phyloP scores from a whole-genome alignment of 2,888 invertebrate species.

The Erebia ligea region DNA sequence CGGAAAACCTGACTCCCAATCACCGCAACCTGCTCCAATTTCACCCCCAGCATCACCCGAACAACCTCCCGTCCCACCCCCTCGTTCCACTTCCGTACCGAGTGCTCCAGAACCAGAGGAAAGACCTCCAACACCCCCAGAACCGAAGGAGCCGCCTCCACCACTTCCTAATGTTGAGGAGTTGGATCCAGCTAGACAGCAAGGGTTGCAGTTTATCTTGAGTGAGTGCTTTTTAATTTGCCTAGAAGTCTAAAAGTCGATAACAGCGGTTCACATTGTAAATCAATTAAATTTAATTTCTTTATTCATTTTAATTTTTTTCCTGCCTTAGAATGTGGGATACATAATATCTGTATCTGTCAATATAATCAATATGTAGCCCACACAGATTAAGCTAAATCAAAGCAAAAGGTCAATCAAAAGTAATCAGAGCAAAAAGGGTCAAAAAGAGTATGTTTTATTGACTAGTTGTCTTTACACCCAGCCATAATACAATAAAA shows the following conservation, averaged over 20 bases:
- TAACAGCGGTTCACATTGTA: background rate
- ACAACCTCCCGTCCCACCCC: slow-evolving; percentile 44
- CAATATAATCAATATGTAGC: too few relatives aligned
- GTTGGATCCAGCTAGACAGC: slow-evolving; percentile 53
- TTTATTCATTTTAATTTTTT: too few relatives aligned
- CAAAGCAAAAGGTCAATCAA: too few relatives aligned
- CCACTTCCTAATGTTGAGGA: slow-evolving; percentile 48
- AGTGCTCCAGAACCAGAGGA: slow-evolving; percentile 37
- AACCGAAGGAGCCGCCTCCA: slow-evolving; percentile 55
- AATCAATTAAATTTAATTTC: too few relatives aligned
- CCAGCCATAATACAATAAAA: too few relatives aligned
- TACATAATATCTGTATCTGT: too few relatives aligned
- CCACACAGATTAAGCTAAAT: too few relatives aligned
- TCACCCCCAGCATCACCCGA: slow-evolving; percentile 27
- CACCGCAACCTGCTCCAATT: slow-evolving; percentile 9
- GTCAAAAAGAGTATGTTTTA: too few relatives aligned
- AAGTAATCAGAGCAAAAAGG: too few relatives aligned
- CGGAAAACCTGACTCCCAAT: slow-evolving; percentile 57
- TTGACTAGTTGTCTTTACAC: too few relatives aligned
- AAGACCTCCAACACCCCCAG: slow-evolving; percentile 49
- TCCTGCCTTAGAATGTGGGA: too few relatives aligned
- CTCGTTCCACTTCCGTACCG: slow-evolving; percentile 36
- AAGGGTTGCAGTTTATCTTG: slow-evolving; percentile 64
- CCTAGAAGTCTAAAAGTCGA: background rate
- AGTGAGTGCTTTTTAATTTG: slow-evolving; percentile 53